Evolutionary conservation across 2,888 invertebrate species (phyloP).

Genomic region (Acanthosepion esculentum): DNA sequence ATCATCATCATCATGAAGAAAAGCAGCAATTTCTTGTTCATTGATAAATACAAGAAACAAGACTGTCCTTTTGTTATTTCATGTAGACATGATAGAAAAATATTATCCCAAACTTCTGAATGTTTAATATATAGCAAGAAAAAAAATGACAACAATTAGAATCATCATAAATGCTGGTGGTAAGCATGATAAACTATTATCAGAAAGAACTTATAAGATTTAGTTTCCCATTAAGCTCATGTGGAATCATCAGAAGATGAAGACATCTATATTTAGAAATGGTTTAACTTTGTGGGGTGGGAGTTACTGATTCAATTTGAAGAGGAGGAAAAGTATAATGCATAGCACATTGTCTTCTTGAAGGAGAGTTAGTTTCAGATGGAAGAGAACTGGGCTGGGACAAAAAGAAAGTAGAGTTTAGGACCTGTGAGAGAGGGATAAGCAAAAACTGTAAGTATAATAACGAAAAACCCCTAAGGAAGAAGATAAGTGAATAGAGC

Average conservation of each 20-base stretch:
- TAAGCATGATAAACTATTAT: too few relatives aligned
- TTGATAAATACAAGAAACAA: neutral
- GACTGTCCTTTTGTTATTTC: neutral
- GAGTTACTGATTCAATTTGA: neutral
- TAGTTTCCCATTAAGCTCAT: neutral
- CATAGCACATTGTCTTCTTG: neutral
- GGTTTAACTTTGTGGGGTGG: neutral
- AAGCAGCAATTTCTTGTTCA: neutral
- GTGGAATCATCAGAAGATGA: neutral
- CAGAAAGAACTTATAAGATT: neutral
- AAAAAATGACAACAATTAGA: neutral
- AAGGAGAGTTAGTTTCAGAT: neutral
- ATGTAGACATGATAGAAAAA: too few relatives aligned
- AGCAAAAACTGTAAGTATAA: neutral
- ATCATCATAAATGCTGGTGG: neutral
- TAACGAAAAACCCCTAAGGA: neutral
- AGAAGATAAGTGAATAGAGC: neutral
- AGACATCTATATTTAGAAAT: neutral
- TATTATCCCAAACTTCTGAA: neutral
- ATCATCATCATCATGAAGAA: too few relatives aligned
- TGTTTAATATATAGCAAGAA: neutral
- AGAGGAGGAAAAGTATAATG: neutral
- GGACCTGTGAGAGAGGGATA: neutral
- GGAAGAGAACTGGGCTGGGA: neutral
- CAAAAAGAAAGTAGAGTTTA: neutral